Evolutionary conservation across 2,113 vertebrate genomes (phyloP).

Genomic region (Rhynchomys soricoides): DNA sequence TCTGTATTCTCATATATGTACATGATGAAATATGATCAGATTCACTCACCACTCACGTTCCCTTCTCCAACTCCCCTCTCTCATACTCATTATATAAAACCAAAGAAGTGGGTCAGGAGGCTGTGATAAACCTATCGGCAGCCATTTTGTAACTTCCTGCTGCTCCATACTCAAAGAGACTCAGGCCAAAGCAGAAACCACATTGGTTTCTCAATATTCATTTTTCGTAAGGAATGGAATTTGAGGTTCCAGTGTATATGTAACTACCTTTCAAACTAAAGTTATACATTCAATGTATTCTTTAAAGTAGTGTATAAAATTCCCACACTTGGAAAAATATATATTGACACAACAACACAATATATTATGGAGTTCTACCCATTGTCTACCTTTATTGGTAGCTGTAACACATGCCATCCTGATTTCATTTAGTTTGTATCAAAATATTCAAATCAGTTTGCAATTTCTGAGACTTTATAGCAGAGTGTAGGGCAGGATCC

Average conservation of each 20-base stretch:
- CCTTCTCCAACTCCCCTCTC: not conserved
- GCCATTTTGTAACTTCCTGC: not conserved
- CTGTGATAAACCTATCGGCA: not conserved
- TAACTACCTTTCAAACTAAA: slow-evolving; percentile 6
- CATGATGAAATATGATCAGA: not conserved
- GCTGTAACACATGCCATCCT: not conserved
- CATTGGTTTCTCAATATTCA: not conserved
- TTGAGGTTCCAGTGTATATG: not conserved
- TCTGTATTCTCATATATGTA: not conserved
- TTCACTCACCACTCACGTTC: too few species aligned
- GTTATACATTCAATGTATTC: not conserved
- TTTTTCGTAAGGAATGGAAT: not conserved
- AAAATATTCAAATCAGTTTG: slow-evolving; percentile 37
- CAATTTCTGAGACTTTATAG: slow-evolving; percentile 13
- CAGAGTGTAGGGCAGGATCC: not conserved
- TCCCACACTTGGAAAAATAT: not conserved
- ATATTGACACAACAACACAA: not conserved
- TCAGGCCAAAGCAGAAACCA: not conserved
- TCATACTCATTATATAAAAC: not conserved
- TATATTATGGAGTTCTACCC: not conserved
- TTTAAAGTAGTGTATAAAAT: not conserved
- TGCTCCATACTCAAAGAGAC: not conserved
- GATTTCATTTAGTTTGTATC: slow-evolving; percentile 6
- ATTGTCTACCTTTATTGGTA: not conserved
- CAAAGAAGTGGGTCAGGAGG: not conserved